A percentile compares a stretch with the other conserved stretches of the same genome.
phyloP scores from a whole-genome alignment of 2,888 invertebrate species.

The Panorpa germanica region DNA sequence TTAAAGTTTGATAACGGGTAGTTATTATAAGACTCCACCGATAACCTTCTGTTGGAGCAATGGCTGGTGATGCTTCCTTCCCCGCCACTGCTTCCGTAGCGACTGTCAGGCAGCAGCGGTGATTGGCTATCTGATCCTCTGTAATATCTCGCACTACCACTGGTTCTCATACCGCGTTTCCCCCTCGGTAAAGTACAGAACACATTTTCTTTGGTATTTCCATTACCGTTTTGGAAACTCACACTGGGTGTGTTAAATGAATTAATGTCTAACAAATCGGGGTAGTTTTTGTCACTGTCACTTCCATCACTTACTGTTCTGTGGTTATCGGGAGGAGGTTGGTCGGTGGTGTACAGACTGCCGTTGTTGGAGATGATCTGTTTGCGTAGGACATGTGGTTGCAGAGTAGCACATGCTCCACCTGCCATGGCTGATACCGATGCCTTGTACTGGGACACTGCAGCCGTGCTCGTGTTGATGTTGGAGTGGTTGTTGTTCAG shows the following conservation, averaged over 20 bases:
- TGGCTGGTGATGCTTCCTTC: slow-evolving; percentile 34
- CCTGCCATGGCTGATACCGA: slow-evolving; percentile 23
- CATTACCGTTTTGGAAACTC: no score
- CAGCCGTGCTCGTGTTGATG: slow-evolving; percentile 23
- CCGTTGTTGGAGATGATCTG: not conserved
- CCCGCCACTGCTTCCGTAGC: slow-evolving; percentile 52
- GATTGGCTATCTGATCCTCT: slow-evolving; percentile 49
- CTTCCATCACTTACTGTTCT: slow-evolving; percentile 17
- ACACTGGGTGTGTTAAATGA: no score
- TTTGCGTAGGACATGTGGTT: slow-evolving; percentile 3
- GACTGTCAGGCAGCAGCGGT: slow-evolving; percentile 46
- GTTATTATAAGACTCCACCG: slow-evolving; percentile 28
- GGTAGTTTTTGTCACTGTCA: slow-evolving; percentile 34
- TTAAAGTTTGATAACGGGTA: slow-evolving; percentile 16
- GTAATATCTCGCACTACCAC: slow-evolving; percentile 20
- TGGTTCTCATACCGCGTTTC: no score
- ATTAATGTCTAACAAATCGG: slow-evolving; percentile 34
- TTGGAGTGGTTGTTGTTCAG: slow-evolving; percentile 24
- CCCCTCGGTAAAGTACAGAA: slow-evolving; percentile 49
- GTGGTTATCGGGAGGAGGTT: slow-evolving; percentile 14
- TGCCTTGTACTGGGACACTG: slow-evolving; percentile 17
- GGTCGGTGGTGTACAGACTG: slow-evolving; percentile 15
- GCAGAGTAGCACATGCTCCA: slow-evolving; percentile 10
- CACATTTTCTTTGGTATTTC: slow-evolving; percentile 14
- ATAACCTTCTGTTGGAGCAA: slow-evolving; percentile 26